phyloP scores from a whole-genome alignment of 2,797 vertebrate species.

The Eupleurogrammus muticus region DNA sequence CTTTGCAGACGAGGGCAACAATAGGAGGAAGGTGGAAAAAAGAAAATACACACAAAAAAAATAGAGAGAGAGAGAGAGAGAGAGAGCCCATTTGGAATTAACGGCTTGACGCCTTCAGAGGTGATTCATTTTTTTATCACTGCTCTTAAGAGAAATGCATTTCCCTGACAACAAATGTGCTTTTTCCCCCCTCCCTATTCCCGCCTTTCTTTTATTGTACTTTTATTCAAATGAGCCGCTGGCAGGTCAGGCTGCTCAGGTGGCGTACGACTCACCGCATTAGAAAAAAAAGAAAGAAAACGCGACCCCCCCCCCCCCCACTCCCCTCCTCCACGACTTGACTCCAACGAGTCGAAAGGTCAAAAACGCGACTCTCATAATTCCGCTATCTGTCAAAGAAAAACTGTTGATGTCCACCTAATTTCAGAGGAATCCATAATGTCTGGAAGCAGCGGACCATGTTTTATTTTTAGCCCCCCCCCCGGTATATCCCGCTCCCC shows the following conservation, averaged over 20 bases:
- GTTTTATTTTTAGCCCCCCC: conserved; percentile 1
- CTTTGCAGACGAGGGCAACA: conserved; percentile 59
- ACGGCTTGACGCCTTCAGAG: conserved; percentile 52
- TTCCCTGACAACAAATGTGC: conserved; percentile 54
- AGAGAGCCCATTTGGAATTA: conserved; percentile 58
- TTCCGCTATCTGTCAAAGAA: conserved; percentile 24
- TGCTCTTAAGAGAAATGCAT: conserved; percentile 51
- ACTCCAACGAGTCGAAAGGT: conserved; percentile 30
- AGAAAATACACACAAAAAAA: conserved; percentile 28
- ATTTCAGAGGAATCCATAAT: conserved; percentile 26
- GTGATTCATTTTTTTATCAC: conserved; percentile 41
- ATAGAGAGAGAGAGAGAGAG: conserved; percentile 40
- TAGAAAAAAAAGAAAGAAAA: no score
- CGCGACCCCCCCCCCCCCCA: no score
- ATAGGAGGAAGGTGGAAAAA: conserved; percentile 50
- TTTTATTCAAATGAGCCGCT: conserved; percentile 62
- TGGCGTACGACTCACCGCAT: conserved; percentile 10
- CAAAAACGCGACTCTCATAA: conserved; percentile 14
- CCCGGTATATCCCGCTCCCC: neutral
- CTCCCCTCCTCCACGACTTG: no score
- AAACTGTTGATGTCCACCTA: conserved; percentile 23
- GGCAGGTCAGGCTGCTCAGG: conserved; percentile 45
- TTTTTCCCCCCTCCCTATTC: neutral
- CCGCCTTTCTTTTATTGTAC: conserved; percentile 14
- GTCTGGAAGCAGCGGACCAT: conserved; percentile 3